These are phyloP conservation scores for Tilapia sparmanii DNA, from an alignment of 2,113 vertebrate genomes.

Conservation along the genomic window DNA sequence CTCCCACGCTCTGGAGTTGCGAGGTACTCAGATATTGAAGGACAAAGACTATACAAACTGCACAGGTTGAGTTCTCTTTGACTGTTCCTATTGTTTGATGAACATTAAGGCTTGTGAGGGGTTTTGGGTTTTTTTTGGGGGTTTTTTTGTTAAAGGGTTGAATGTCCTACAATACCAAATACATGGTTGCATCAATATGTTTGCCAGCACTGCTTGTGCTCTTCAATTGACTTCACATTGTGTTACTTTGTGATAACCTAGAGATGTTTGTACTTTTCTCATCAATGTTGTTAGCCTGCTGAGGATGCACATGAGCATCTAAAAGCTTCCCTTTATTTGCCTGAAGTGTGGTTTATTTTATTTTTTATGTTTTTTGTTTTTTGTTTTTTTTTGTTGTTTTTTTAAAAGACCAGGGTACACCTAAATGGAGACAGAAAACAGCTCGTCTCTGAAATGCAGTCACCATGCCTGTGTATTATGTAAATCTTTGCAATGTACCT, in stretches of 20 bases:
- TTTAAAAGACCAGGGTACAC: slow-evolving; percentile 47
- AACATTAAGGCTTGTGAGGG: neutral
- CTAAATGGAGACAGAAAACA: slow-evolving; percentile 45
- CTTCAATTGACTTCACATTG: slow-evolving; percentile 60
- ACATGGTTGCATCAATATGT: slow-evolving; percentile 56
- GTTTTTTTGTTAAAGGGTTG: neutral
- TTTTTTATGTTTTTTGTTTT: neutral
- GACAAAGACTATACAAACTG: slow-evolving; percentile 63
- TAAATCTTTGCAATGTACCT: slow-evolving; percentile 88
- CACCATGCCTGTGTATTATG: slow-evolving; percentile 84
- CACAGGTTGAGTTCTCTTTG: slow-evolving; percentile 53
- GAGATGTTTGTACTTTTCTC: slow-evolving; percentile 22
- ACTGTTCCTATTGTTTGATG: slow-evolving; percentile 10
- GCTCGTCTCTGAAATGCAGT: slow-evolving; percentile 56
- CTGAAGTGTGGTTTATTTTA: slow-evolving; percentile 22
- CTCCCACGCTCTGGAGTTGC: neutral
- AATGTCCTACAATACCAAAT: slow-evolving; percentile 67
- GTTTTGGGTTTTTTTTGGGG: neutral
- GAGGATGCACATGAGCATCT: slow-evolving; percentile 50
- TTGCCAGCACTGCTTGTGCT: slow-evolving; percentile 76
- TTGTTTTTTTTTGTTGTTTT: neutral
- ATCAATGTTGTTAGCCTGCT: slow-evolving; percentile 57
- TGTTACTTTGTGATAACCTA: slow-evolving; percentile 61
- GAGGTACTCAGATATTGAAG: slow-evolving; percentile 59
- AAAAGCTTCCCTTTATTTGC: slow-evolving; percentile 51